These are phyloP conservation scores for Scotopteryx bipunctaria DNA, from an alignment of 2,888 invertebrate species.

Conservation along the genomic window DNA sequence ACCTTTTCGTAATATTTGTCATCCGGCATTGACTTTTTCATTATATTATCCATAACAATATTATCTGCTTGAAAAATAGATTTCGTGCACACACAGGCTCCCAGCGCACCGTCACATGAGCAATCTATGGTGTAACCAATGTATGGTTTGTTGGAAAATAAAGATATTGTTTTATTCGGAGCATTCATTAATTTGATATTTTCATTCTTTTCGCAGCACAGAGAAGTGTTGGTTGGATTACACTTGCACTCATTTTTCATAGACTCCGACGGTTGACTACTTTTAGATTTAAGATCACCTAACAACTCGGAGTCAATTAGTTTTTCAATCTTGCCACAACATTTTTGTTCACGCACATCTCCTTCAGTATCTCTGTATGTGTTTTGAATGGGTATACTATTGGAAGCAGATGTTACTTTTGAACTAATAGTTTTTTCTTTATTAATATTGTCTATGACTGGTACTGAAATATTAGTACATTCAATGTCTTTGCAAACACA, in stretches of 20 bases:
- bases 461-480: conserved; percentile 9
- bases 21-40: conserved; percentile 47
- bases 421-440: not conserved
- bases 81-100: conserved; percentile 57
- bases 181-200: not conserved
- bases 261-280: not conserved
- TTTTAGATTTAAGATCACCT: not conserved
- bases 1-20: conserved; percentile 40
- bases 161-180: not conserved
- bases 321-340: not conserved
- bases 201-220: conserved; percentile 6
- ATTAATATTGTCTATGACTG: not conserved
- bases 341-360: not conserved
- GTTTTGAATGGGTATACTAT: not conserved
- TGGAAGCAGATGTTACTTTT: not conserved
- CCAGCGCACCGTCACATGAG: conserved; percentile 53
- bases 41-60: conserved; percentile 48
- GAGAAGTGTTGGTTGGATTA: not conserved
- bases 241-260: not conserved
- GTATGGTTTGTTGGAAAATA: conserved; percentile 41
- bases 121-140: conserved; percentile 63
- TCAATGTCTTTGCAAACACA: conserved; percentile 19
- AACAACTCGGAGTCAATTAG: not conserved
- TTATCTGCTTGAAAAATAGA: conserved; percentile 46
- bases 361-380: not conserved